These are phyloP conservation scores for Lepidurus arcticus DNA, from an alignment of 1,140 invertebrate species.

Conservation along the genomic window DNA sequence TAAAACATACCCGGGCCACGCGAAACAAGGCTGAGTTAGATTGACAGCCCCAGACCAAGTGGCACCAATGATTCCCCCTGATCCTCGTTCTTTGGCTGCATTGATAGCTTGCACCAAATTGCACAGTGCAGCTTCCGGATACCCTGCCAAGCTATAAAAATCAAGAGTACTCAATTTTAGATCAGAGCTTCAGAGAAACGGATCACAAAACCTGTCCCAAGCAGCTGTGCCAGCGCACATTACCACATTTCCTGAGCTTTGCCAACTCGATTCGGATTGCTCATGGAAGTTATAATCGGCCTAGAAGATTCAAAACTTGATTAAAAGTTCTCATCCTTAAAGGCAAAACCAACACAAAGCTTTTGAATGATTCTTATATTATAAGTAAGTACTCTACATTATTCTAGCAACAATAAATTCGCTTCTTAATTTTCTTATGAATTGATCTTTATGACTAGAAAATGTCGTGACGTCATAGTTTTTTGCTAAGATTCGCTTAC, in stretches of 20 bases:
- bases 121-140: constrained; percentile 57
- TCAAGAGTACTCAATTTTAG: no score
- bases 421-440: no score
- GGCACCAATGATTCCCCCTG: constrained; percentile 55
- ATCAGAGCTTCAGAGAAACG: no score
- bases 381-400: no score
- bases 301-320: constrained; percentile 43
- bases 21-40: constrained; percentile 57
- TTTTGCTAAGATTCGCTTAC: constrained; percentile 41
- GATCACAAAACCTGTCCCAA: constrained; percentile 52
- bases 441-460: no score
- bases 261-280: constrained; percentile 51
- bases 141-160: constrained; percentile 53
- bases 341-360: no score
- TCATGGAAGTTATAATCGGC: constrained; percentile 60
- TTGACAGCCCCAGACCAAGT: constrained; percentile 62
- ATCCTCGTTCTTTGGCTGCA: constrained; percentile 51
- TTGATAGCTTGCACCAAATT: constrained; percentile 57
- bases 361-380: no score
- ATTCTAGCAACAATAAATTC: no score
- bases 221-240: constrained; percentile 60
- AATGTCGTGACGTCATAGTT: no score
- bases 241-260: constrained; percentile 53
- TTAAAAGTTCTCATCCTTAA: no score
- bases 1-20: constrained; percentile 60